Conservation (phyloP, 2,113 vertebrate species). For the Rhipidura dahli region DNA sequence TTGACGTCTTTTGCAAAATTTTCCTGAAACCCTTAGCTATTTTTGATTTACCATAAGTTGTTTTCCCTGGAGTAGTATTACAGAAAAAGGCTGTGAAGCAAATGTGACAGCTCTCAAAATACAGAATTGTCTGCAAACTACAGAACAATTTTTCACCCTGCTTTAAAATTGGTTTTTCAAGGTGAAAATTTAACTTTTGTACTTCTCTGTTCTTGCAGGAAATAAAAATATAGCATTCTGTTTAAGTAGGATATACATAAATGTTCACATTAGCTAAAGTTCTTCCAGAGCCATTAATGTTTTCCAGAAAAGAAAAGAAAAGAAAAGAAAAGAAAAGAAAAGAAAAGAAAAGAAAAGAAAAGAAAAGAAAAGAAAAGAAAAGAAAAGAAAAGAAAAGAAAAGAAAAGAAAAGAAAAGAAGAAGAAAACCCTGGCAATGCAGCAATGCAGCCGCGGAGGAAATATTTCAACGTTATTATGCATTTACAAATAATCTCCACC, state of each 20-base stretch:
- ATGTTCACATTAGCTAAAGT: neutral
- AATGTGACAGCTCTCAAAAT: neutral
- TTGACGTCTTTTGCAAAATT: neutral
- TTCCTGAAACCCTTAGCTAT: neutral
- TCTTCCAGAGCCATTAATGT: neutral
- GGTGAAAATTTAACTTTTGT: neutral
- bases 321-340: neutral
- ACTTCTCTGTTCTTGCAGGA: neutral
- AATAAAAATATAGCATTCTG: neutral
- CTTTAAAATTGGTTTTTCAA: neutral
- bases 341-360: neutral
- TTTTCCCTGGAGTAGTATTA: neutral
- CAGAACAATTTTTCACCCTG: neutral
- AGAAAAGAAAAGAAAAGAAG: neutral
- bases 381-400: neutral
- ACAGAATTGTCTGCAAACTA: neutral
- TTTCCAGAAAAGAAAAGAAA: neutral
- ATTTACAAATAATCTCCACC: conserved; percentile 57
- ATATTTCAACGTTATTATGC: neutral
- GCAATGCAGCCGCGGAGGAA: accelerated
- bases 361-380: neutral
- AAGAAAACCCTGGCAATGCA: accelerated
- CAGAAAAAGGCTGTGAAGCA: neutral
- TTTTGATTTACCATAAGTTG: neutral
- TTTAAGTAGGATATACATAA: neutral